Evolutionary conservation across 1,140 invertebrate genomes (phyloP).

Genomic region (Pogonomyrmex californicus): DNA sequence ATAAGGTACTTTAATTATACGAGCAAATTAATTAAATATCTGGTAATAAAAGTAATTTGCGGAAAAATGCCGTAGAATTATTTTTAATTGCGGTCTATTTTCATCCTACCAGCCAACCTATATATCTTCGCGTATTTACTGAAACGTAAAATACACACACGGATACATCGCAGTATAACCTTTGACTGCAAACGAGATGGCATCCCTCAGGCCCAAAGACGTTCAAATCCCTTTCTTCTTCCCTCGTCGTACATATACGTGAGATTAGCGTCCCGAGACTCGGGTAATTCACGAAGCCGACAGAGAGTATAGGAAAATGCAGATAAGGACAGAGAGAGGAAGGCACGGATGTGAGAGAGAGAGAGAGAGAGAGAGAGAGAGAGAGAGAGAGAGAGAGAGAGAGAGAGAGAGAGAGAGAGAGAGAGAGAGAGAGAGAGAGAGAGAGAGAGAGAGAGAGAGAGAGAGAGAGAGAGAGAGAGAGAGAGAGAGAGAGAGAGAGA

Average conservation of each 20-base stretch:
- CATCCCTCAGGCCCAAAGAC: conserved; percentile 49
- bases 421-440: conserved; percentile 42
- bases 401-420: conserved; percentile 16
- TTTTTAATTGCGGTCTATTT: neutral
- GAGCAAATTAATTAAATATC: conserved; percentile 40
- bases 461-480: conserved; percentile 47
- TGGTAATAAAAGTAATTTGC: neutral
- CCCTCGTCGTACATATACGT: conserved; percentile 65
- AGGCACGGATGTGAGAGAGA: neutral
- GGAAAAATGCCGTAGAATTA: neutral
- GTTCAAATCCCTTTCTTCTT: conserved; percentile 66
- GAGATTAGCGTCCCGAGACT: conserved; percentile 76
- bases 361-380: conserved; percentile 37
- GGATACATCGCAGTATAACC: neutral
- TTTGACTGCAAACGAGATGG: conserved; percentile 40
- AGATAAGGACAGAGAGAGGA: neutral
- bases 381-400: conserved; percentile 9
- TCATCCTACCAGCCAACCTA: neutral
- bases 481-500: neutral
- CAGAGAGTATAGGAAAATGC: conserved; percentile 1
- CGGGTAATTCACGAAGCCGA: conserved; percentile 71
- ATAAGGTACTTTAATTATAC: conserved; percentile 21
- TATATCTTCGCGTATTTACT: neutral
- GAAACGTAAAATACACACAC: conserved; percentile 3
- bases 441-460: neutral